Evolutionary conservation across 2,888 invertebrate species (phyloP).

Genomic region (Crepidodera aurea): DNA sequence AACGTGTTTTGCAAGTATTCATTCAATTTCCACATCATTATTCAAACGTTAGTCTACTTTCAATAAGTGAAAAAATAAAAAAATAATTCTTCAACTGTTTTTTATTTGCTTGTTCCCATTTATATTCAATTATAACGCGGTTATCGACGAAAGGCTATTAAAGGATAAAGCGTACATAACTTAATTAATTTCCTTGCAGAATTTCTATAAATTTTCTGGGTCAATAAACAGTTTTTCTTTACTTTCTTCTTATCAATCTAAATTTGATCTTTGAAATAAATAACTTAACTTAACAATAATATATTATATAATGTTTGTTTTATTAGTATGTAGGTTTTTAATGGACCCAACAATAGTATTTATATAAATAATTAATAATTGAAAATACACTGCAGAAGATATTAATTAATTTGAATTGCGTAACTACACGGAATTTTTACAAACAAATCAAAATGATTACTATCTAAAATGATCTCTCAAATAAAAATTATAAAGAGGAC

Average conservation of each 20-base stretch:
- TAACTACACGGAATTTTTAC: too few relatives aligned
- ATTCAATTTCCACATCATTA: too few relatives aligned
- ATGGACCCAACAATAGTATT: too few relatives aligned
- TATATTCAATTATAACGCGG: neutral
- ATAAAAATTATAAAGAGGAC: too few relatives aligned
- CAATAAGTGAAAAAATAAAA: neutral
- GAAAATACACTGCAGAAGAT: too few relatives aligned
- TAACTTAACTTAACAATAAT: too few relatives aligned
- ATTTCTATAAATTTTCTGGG: constrained; percentile 22
- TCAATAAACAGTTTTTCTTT: constrained; percentile 18
- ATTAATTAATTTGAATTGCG: too few relatives aligned
- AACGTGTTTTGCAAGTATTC: too few relatives aligned
- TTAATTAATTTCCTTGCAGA: constrained; percentile 11
- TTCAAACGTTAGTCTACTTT: neutral
- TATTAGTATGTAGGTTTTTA: too few relatives aligned
- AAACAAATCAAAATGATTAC: too few relatives aligned
- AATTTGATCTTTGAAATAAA: constrained; percentile 6
- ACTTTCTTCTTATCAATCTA: constrained; percentile 19
- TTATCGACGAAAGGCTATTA: constrained; percentile 3
- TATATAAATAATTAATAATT: too few relatives aligned
- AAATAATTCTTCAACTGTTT: neutral
- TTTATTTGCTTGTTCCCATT: constrained; percentile 1
- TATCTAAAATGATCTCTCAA: too few relatives aligned
- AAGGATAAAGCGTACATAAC: constrained; percentile 8
- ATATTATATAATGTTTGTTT: neutral